Evolutionary conservation across 2,888 invertebrate species (phyloP), one percentile per base, ranked within the genome.

Genomic region (Hirtodrosophila trivittata): DNA sequence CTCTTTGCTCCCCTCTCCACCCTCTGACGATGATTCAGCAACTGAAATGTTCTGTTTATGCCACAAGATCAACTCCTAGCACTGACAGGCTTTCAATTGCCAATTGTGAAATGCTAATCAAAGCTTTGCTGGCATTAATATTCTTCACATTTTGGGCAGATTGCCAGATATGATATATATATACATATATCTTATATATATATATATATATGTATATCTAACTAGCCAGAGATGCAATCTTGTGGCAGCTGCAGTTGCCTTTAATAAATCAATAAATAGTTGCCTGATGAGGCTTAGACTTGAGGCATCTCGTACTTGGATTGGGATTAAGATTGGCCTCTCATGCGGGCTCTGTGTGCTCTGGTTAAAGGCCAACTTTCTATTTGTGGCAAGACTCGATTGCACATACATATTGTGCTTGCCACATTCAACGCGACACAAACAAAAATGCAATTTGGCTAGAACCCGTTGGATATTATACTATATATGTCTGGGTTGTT

Each of bases 61-160:
- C 30, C 33, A 59, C n/a, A n/a, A 38, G 43, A 46, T 59, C 57
- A 60, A 21, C 35, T 47, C 33, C 18, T 12, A n/a, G 14, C 38
- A 25, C 25, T 18, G 39, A 50, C 18, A 28, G 46, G 8, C 46
- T 35, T 55, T 55, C 57, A 58, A 39, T 47, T 58, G 52, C 43
- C 42, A 54, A 54, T 49, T 52, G 49, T 51, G 47, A 51, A 63
- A 63, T 64, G 68, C 69, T 64, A 58, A 69, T 69, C 69, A 51
- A 59, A 68, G 67, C 49, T 68, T 41, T 55, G 47, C 3, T 32
- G 32, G 21, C 50, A 50, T 32, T 33, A 45, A 52, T 13, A 37
- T 56, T 21, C 43, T 56, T 56, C 25, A 41, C 12, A 39, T 13
- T 13, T 12, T 30, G 6, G 35, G 14, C n/a, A 6, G 3, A 32